Evolutionary conservation across 2,888 invertebrate species (phyloP).

Genomic region (Patella caerulea): DNA sequence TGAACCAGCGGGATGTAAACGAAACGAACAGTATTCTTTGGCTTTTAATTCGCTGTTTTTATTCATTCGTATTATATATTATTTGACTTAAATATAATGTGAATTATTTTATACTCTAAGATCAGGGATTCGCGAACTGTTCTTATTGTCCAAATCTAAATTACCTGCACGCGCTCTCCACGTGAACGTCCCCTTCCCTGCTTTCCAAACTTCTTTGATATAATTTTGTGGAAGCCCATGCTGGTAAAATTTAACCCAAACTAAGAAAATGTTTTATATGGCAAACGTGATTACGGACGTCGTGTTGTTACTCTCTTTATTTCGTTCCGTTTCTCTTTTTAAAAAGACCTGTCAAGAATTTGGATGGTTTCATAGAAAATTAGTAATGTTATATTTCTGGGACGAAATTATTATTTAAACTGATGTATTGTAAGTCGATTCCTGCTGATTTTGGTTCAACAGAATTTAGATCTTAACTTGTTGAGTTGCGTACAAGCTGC

Average conservation of each 20-base stretch:
- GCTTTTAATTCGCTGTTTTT: neutral
- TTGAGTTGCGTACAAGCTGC: neutral
- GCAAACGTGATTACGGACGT: constrained; percentile 1
- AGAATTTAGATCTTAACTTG: constrained; percentile 10
- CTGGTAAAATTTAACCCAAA: constrained; percentile 5
- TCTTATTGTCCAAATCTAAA: constrained; percentile 4
- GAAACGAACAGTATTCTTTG: neutral
- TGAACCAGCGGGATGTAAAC: neutral
- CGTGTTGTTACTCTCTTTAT: neutral
- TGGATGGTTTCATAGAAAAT: constrained; percentile 2
- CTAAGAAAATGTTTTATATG: neutral
- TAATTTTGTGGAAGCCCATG: neutral
- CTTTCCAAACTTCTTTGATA: constrained; percentile 3
- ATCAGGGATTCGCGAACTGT: neutral
- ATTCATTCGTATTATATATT: neutral
- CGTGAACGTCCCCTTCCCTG: neutral
- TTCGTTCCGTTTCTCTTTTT: neutral
- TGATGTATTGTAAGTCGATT: neutral
- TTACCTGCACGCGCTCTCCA: constrained; percentile 6
- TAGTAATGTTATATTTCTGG: neutral
- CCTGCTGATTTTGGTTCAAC: constrained; percentile 4
- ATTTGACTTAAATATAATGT: neutral
- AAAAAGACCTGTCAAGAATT: constrained; percentile 10
- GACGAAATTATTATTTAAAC: constrained; percentile 2
- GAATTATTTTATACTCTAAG: neutral